Base-by-base conservation (phyloP, 1,140 invertebrate species). In the Drosophila orosa region DNA sequence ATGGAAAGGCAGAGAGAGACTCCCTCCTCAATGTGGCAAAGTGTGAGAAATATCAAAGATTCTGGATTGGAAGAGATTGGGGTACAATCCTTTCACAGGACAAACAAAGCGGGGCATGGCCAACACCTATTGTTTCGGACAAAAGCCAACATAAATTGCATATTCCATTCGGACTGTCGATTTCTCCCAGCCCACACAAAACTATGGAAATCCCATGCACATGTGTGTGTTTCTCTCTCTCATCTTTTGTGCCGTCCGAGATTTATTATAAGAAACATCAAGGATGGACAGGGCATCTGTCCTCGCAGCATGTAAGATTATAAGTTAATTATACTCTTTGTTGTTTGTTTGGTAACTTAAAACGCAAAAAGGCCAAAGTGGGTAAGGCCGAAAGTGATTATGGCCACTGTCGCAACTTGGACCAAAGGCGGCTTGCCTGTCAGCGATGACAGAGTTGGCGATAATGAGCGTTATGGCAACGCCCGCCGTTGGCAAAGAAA, bases 381-480 rank as follows among this genome's bases (percentile, higher is more conserved):
- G 35, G 47, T 12, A 50, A 50, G 66, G 35, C 42, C 33, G 40
- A 33, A 56, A 56, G 33, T 61, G 69, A 54, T 52, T 60, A 61
- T 60, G 45, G 69, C 29, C 67, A 47, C 37, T 56, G 52, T 65
- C 60, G 52, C 22, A 52, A 22, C 29, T 50, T 15, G 67, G 60
- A 19, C 33, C 55, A 69, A 74, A 55, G 68, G 54, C 50, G 37
- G 9, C 4, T n/a, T 29, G 45, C 25, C 44, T 48, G 45, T 47
- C 45, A 27, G 45, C 59, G 17, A 60, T 62, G 55, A 40, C 25
- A 40, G 60, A 29, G 55, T 59, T 62, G 67, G 59, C 57, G 44
- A 48, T 48, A 85, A 80, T 85, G 74, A 80, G 63, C 84, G 81
- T 74, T 81, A 86, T 85, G 81, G 78, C 74, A 85, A 85, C 81